Percentiles rank a stretch among this genome's conserved stretches.
Conservation (phyloP, 2,797 vertebrate genomes). For the Uromys caudimaculatus region DNA sequence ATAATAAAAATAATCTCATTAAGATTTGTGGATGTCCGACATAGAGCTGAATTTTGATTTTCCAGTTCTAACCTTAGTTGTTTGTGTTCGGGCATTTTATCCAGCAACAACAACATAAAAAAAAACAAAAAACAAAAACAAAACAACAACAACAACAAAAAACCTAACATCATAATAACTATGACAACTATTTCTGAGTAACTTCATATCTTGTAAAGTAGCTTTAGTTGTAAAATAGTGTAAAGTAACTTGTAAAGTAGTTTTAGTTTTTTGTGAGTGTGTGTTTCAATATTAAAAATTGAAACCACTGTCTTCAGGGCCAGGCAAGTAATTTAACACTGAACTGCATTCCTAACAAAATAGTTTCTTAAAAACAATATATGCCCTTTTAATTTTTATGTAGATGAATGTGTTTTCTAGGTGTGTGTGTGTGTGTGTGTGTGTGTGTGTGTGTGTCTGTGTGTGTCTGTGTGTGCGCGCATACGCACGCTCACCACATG, state of each 20-base stretch:
- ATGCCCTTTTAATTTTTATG: background rate
- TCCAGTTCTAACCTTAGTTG: background rate
- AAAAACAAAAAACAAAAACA: too few relatives aligned
- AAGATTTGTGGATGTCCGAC: background rate
- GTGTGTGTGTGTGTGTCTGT: background rate
- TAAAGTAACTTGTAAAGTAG: background rate
- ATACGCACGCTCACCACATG: fast-evolving
- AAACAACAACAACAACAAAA: background rate
- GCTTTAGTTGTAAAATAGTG: background rate
- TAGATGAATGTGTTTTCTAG: background rate
- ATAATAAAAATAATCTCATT: background rate
- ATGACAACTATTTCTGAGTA: background rate
- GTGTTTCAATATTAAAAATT: background rate
- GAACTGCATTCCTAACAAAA: background rate
- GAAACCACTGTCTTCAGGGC: background rate
- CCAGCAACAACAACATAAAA: background rate
- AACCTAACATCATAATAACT: background rate
- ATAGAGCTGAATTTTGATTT: too few relatives aligned
- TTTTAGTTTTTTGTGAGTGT: background rate
- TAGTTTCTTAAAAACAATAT: background rate
- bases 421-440: too few relatives aligned
- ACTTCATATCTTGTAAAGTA: background rate
- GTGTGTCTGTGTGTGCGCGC: too few relatives aligned
- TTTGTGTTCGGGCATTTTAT: background rate
- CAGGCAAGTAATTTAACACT: background rate